Percentiles rank a stretch among this genome's conserved stretches.
Evolutionary conservation across 2,888 invertebrate species (phyloP).

Genomic region (Ditylenchus weischeri): DNA sequence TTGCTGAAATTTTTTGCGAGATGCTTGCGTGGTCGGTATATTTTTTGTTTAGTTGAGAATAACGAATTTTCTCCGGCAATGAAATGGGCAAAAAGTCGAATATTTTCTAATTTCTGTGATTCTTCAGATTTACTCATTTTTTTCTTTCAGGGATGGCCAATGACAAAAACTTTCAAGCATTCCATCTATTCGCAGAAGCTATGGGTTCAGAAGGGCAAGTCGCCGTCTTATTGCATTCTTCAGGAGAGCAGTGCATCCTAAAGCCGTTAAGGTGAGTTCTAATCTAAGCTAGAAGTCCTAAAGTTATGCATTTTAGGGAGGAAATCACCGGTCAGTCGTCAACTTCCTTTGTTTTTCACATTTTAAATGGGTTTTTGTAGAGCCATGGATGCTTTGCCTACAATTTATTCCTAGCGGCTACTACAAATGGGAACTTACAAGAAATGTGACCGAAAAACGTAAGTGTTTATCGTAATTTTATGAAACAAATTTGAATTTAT

Average conservation of each 20-base stretch:
- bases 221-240: slow-evolving; percentile 7
- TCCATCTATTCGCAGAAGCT: slow-evolving; percentile 14
- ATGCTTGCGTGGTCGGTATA: background rate
- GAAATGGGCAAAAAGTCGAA: slow-evolving; percentile 69
- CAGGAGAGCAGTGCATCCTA: slow-evolving; percentile 11
- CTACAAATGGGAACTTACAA: background rate
- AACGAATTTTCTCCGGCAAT: slow-evolving; percentile 90
- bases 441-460: background rate
- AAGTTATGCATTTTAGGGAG: background rate
- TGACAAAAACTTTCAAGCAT: background rate
- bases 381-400: slow-evolving; percentile 11
- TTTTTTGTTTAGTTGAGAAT: slow-evolving; percentile 66
- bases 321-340: background rate
- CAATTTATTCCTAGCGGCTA: slow-evolving; percentile 11
- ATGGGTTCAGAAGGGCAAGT: slow-evolving; percentile 14
- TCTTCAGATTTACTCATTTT: too few species aligned
- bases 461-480: background rate
- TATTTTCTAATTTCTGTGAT: too few species aligned
- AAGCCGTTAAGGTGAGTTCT: slow-evolving; percentile 9
- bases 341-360: too few species aligned
- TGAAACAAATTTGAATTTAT: too few species aligned
- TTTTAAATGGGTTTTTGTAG: background rate
- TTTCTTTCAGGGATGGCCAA: background rate
- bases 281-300: background rate
- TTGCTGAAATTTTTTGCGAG: too few species aligned